Evolutionary conservation across 2,113 vertebrate genomes (phyloP).

Genomic region (Dasyurus viverrinus): DNA sequence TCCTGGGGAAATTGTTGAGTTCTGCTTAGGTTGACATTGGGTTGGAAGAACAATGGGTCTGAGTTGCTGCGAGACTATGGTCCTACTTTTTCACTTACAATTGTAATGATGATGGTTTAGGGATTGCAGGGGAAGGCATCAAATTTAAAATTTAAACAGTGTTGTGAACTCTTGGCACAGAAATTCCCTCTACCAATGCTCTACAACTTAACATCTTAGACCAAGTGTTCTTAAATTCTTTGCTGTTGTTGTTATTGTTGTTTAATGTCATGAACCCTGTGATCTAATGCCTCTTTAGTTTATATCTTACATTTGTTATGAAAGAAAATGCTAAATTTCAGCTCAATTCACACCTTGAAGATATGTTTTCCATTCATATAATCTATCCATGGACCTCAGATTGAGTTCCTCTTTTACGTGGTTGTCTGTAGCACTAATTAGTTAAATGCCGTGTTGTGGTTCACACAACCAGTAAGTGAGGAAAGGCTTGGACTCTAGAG

Average conservation of each 20-base stretch:
- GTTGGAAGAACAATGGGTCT: neutral
- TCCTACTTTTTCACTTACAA: neutral
- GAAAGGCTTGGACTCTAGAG: neutral
- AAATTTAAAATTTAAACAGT: neutral
- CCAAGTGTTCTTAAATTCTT: neutral
- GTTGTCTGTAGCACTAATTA: neutral
- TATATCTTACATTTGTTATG: neutral
- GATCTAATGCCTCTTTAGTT: neutral
- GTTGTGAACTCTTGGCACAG: neutral
- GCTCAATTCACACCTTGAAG: neutral
- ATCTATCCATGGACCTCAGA: neutral
- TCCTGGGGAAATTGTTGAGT: conserved; percentile 1
- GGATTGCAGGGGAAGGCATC: neutral
- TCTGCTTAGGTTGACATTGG: conserved; percentile 22
- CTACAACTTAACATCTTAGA: neutral
- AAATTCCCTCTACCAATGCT: neutral
- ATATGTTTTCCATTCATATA: neutral
- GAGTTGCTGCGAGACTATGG: neutral
- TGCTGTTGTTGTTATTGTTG: neutral
- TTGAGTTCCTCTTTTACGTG: neutral
- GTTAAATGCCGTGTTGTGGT: neutral
- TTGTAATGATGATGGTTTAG: neutral
- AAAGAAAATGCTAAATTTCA: neutral
- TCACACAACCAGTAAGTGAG: neutral
- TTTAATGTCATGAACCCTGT: neutral